These are phyloP conservation scores for Tonatia bakeri DNA, from an alignment of 2,113 vertebrate genomes.

Conservation along the genomic window DNA sequence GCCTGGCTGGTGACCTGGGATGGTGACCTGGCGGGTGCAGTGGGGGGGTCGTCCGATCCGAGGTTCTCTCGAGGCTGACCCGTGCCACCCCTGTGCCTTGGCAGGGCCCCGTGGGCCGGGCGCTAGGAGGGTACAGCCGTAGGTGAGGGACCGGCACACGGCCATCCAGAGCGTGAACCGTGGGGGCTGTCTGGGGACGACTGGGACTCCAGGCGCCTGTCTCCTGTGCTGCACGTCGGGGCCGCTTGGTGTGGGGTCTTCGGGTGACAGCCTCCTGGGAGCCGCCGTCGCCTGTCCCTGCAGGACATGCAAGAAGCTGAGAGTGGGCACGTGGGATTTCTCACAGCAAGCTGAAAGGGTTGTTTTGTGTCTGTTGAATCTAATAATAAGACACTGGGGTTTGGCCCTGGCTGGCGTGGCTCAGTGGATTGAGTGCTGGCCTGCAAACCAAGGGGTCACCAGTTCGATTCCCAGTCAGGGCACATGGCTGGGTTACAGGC, in stretches of 20 bases:
- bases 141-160: fast-evolving
- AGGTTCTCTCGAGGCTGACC: too few relatives aligned
- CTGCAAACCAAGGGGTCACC: too few relatives aligned
- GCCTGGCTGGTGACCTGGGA: fast-evolving
- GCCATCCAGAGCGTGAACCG: neutral
- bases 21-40: fast-evolving
- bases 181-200: fast-evolving
- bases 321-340: too few relatives aligned
- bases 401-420: neutral
- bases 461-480: too few relatives aligned
- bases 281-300: fast-evolving
- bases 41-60: neutral
- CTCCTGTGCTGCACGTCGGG: fast-evolving
- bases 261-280: fast-evolving
- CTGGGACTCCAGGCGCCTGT: fast-evolving
- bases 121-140: neutral
- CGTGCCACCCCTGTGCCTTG: fast-evolving
- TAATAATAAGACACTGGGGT: neutral
- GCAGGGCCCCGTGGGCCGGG: fast-evolving
- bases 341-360: neutral
- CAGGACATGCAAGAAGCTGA: fast-evolving
- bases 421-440: too few relatives aligned
- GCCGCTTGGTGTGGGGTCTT: neutral
- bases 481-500: too few relatives aligned
- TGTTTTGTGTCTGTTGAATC: neutral